These are phyloP conservation scores for Deladenus siricidicola DNA, from an alignment of 2,888 invertebrate species.

Conservation along the genomic window DNA sequence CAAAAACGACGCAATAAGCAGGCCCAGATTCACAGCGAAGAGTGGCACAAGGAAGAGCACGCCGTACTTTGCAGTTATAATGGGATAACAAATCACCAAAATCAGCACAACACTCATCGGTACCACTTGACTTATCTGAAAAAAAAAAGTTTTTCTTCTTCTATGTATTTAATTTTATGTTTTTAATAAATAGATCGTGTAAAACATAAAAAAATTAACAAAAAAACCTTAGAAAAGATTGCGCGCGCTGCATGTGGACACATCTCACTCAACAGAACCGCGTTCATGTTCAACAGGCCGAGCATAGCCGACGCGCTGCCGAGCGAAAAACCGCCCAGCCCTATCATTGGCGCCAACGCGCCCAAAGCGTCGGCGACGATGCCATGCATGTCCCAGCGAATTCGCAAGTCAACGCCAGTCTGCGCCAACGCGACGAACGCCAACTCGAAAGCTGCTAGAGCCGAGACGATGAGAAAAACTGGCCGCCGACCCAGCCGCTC, in stretches of 20 bases:
- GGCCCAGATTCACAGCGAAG: constrained; percentile 27
- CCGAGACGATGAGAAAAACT: constrained; percentile 34
- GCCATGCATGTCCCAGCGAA: neutral
- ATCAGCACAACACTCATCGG: constrained; percentile 40
- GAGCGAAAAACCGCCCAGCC: constrained; percentile 24
- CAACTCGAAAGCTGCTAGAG: constrained; percentile 41
- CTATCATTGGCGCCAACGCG: constrained; percentile 18
- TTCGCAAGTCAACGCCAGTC: constrained; percentile 28
- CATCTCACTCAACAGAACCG: constrained; percentile 44
- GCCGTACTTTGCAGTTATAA: constrained; percentile 29
- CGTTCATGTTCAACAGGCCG: constrained; percentile 42
- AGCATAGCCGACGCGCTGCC: constrained; percentile 40
- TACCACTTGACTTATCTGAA: constrained; percentile 40
- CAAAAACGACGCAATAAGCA: constrained; percentile 21
- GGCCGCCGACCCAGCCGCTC: constrained; percentile 40
- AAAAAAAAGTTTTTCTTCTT: neutral
- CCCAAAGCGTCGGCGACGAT: neutral
- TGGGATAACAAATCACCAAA: constrained; percentile 39
- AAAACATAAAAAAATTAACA: neutral
- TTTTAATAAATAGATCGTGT: neutral
- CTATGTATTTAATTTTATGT: too few relatives aligned
- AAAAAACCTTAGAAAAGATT: constrained; percentile 16
- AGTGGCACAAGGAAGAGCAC: constrained; percentile 30
- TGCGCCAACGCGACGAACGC: constrained; percentile 32
- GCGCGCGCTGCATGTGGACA: constrained; percentile 44